Percentiles rank a stretch among this genome's conserved stretches.
phyloP scores from a whole-genome alignment of 2,113 vertebrate genomes.

The Pungitius pungitius region DNA sequence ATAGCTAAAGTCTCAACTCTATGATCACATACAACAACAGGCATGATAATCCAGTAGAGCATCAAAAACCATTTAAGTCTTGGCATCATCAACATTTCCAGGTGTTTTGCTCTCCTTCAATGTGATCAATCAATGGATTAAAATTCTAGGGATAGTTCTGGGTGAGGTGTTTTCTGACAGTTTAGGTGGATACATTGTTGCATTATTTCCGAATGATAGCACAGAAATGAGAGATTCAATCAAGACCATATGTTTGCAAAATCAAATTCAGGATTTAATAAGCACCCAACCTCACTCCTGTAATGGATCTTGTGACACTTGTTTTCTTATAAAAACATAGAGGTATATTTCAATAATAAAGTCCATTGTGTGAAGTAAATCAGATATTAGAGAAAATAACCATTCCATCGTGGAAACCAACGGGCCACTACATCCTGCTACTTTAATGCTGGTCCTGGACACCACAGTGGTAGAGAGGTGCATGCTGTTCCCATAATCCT shows the following conservation, averaged over 20 bases:
- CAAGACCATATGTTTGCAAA: slow-evolving; percentile 1
- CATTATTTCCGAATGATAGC: slow-evolving; percentile 9
- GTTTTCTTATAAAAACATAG: no score
- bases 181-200: neutral
- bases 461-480: no score
- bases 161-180: neutral
- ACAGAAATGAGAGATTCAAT: slow-evolving; percentile 9
- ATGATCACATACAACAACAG: neutral
- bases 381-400: no score
- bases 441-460: no score
- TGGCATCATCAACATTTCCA: neutral
- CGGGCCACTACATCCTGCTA: no score
- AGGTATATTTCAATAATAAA: no score
- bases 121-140: neutral
- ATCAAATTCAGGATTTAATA: neutral
- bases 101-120: neutral
- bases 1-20: neutral
- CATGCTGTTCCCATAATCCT: no score
- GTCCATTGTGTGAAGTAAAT: no score
- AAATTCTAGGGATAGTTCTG: neutral
- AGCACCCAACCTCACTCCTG: neutral
- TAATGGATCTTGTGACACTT: no score
- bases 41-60: neutral
- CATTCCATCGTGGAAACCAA: no score
- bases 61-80: neutral